phyloP scores from a whole-genome alignment of 2,113 vertebrate species.

The Atractosteus spatula region DNA sequence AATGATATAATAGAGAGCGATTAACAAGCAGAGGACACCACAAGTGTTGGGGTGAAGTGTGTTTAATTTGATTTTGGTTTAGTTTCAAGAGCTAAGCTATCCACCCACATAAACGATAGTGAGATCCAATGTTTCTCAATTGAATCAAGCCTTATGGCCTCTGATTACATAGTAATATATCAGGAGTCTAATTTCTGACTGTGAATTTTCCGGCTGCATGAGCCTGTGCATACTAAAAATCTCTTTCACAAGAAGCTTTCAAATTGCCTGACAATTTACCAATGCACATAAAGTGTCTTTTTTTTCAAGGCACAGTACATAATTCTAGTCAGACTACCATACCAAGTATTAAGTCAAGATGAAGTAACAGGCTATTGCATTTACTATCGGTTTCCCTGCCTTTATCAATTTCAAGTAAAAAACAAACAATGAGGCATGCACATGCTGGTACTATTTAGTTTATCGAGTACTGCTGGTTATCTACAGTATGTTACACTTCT shows the following conservation, averaged over 20 bases:
- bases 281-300: too few species aligned
- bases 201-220: neutral
- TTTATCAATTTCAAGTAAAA: neutral
- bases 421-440: neutral
- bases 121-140: conserved; percentile 26
- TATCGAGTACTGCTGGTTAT: neutral
- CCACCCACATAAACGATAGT: conserved; percentile 14
- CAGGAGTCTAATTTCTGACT: conserved; percentile 3
- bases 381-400: neutral
- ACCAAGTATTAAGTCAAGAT: too few species aligned
- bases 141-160: conserved; percentile 15
- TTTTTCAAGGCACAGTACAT: too few species aligned
- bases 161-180: neutral
- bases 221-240: conserved; percentile 1
- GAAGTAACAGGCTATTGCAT: too few species aligned
- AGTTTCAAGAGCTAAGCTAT: neutral
- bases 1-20: neutral
- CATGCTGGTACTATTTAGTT: neutral
- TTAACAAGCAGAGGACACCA: neutral
- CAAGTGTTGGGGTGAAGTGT: neutral
- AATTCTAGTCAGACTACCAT: too few species aligned
- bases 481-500: neutral
- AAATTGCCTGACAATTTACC: too few species aligned
- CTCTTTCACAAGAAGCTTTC: neutral
- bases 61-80: neutral